Evolutionary conservation across 2,797 vertebrate species (phyloP).

Genomic region (Pseudotriccus pelzelni): DNA sequence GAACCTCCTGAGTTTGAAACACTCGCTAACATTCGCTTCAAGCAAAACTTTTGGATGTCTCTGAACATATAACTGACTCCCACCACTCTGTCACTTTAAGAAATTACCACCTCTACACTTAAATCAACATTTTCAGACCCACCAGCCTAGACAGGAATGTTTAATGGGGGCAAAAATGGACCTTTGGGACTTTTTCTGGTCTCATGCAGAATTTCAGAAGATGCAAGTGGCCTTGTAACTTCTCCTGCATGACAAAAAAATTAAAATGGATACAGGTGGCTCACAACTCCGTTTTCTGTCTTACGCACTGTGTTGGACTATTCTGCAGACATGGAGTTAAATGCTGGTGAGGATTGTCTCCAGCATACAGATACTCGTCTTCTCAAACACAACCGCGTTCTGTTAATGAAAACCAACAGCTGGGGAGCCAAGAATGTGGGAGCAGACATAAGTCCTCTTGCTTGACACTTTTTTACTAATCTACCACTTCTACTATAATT

Average conservation of each 20-base stretch:
- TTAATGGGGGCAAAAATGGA: neutral
- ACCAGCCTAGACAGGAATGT: neutral
- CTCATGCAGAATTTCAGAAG: neutral
- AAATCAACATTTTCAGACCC: neutral
- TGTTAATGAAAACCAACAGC: neutral
- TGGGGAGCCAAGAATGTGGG: neutral
- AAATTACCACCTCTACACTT: neutral
- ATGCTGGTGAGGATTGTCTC: neutral
- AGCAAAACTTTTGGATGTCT: neutral
- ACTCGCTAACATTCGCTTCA: neutral
- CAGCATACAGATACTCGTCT: neutral
- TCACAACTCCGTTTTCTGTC: neutral
- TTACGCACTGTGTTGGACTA: neutral
- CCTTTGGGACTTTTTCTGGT: neutral
- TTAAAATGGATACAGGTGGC: neutral
- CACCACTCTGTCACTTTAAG: neutral
- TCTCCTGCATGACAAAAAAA: neutral
- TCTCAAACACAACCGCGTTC: neutral
- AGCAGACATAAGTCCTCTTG: neutral
- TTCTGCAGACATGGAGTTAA: neutral
- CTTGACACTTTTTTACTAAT: neutral
- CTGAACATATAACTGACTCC: neutral
- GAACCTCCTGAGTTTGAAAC: neutral
- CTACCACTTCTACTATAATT: neutral
- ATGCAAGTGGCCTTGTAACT: neutral